phyloP scores from a whole-genome alignment of 2,888 invertebrate species.

The Lamellibrachia columna region DNA sequence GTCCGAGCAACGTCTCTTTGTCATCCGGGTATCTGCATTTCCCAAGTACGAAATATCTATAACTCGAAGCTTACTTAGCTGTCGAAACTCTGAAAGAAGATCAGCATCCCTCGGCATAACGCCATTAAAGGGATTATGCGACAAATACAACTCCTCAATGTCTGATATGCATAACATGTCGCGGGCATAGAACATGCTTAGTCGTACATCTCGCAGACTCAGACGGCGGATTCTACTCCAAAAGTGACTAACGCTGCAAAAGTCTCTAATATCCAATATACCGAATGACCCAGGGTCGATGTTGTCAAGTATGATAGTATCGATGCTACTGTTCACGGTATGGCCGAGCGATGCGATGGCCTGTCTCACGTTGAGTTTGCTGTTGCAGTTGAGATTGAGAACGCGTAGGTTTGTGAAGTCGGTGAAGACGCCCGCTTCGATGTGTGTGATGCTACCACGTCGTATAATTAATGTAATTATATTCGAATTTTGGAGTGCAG shows the following conservation, averaged over 20 bases:
- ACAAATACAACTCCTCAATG: background rate
- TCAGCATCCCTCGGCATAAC: background rate
- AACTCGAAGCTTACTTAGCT: background rate
- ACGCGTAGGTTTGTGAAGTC: background rate
- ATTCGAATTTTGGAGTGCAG: background rate
- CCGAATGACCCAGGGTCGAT: background rate
- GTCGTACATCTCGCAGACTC: background rate
- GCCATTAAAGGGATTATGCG: background rate
- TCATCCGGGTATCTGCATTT: background rate
- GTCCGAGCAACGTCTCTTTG: background rate
- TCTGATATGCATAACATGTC: background rate
- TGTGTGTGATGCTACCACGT: background rate
- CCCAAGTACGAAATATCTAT: background rate
- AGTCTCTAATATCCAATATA: background rate
- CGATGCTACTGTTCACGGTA: background rate
- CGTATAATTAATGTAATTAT: background rate
- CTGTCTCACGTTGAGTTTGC: background rate
- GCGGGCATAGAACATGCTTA: background rate
- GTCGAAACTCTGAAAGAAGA: background rate
- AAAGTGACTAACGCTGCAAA: background rate
- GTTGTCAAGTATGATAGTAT: background rate
- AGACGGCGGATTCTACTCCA: background rate
- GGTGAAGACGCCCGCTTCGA: background rate
- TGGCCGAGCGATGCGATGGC: background rate
- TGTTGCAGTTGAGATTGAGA: background rate